Evolutionary conservation across 2,113 vertebrate species (phyloP).

Genomic region (Corvus hawaiiensis): DNA sequence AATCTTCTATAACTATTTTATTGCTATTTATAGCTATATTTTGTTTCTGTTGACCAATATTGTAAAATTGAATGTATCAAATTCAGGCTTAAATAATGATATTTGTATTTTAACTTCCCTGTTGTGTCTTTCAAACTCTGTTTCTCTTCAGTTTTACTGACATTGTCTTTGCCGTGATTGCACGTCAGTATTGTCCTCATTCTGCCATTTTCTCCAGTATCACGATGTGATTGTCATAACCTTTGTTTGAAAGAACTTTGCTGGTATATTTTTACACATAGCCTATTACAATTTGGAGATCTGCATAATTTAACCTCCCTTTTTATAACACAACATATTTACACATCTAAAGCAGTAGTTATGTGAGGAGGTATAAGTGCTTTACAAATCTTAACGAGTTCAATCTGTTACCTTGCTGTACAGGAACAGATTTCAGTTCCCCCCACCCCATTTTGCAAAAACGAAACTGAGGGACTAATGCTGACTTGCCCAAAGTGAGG

Average conservation of each 20-base stretch:
- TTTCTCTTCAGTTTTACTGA: conserved; percentile 6
- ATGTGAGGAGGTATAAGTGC: not conserved
- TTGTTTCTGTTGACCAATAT: not conserved
- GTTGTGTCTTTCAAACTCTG: not conserved
- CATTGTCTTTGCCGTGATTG: not conserved
- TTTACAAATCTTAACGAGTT: not conserved
- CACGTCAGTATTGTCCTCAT: not conserved
- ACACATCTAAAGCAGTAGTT: not conserved
- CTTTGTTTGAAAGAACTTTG: not conserved
- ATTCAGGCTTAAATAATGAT: not conserved
- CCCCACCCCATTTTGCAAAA: not conserved
- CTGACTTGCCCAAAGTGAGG: not conserved
- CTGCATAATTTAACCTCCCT: not conserved
- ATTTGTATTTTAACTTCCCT: not conserved
- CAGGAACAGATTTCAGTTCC: not conserved
- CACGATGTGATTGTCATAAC: not conserved
- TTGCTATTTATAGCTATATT: not conserved
- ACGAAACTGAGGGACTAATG: not conserved
- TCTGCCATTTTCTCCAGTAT: conserved; percentile 16
- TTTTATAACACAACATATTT: conserved; percentile 27
- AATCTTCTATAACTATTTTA: not conserved
- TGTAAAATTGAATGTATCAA: not conserved
- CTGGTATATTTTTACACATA: conserved; percentile 8
- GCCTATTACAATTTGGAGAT: not conserved
- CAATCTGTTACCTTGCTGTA: not conserved